phyloP scores from a whole-genome alignment of 2,888 invertebrate species.

The Punctoribates punctum region DNA sequence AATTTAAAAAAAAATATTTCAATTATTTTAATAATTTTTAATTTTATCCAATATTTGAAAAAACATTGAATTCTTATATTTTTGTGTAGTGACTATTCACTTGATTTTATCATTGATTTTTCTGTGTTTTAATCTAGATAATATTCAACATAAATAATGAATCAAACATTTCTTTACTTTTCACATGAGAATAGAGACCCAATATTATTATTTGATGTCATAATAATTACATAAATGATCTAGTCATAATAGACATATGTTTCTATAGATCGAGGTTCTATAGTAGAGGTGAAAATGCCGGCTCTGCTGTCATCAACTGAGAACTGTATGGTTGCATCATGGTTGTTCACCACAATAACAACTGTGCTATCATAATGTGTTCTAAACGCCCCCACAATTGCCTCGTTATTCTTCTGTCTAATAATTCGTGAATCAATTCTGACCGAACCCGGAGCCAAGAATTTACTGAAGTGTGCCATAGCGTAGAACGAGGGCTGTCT shows the following conservation, averaged over 20 bases:
- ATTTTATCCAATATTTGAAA: too few species aligned
- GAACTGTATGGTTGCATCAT: not conserved
- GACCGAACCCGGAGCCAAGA: slow-evolving; percentile 49
- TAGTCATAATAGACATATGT: not conserved
- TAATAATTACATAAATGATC: too few species aligned
- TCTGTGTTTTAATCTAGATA: too few species aligned
- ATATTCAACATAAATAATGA: too few species aligned
- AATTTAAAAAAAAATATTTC: too few species aligned
- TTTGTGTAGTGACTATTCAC: too few species aligned
- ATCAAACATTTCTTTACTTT: too few species aligned
- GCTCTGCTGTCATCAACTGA: not conserved
- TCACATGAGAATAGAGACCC: too few species aligned
- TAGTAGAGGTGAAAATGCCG: not conserved
- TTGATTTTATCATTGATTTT: too few species aligned
- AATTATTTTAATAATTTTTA: too few species aligned
- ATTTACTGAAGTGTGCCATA: slow-evolving; percentile 57
- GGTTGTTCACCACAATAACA: slow-evolving; percentile 1
- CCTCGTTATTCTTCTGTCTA: not conserved
- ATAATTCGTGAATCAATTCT: slow-evolving; percentile 33
- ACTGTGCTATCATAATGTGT: not conserved
- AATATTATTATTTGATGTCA: too few species aligned
- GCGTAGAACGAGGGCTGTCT: slow-evolving; percentile 61
- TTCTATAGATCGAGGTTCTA: not conserved
- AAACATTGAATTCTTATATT: too few species aligned
- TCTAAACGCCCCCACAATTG: not conserved